phyloP scores from a whole-genome alignment of 2,797 vertebrate species.

The Pipistrellus nathusii region DNA sequence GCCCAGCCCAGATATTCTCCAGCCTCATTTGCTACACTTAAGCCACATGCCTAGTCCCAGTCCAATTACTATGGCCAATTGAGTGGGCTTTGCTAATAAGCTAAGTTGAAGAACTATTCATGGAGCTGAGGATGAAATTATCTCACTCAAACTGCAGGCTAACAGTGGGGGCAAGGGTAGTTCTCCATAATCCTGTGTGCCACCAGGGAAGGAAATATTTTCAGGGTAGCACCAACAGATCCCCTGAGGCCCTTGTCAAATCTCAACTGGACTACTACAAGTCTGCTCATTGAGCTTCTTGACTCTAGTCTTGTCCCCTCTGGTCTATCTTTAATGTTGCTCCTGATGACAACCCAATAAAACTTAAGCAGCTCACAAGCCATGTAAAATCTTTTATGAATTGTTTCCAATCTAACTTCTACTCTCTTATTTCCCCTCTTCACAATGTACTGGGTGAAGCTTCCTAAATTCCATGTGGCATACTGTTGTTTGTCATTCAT shows the following conservation, averaged over 20 bases:
- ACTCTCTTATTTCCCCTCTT: neutral
- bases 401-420: neutral
- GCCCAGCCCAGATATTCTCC: neutral
- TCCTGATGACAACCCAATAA: neutral
- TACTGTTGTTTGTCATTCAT: neutral
- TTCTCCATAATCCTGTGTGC: neutral
- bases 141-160: neutral
- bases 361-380: neutral
- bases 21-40: neutral
- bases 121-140: slow-evolving; percentile 8
- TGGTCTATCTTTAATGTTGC: neutral
- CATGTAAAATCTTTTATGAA: neutral
- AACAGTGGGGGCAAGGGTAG: neutral
- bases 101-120: neutral
- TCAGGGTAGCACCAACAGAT: neutral
- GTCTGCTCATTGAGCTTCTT: neutral
- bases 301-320: neutral
- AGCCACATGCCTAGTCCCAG: neutral
- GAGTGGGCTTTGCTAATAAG: neutral
- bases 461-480: neutral
- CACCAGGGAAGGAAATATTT: neutral
- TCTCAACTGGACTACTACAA: neutral
- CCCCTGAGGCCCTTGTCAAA: too few relatives aligned
- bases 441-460: neutral
- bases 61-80: neutral